A percentile compares a stretch with the other conserved stretches of the same genome.
Conservation (phyloP, 1,140 invertebrate species). For the Drosophila guanche region DNA sequence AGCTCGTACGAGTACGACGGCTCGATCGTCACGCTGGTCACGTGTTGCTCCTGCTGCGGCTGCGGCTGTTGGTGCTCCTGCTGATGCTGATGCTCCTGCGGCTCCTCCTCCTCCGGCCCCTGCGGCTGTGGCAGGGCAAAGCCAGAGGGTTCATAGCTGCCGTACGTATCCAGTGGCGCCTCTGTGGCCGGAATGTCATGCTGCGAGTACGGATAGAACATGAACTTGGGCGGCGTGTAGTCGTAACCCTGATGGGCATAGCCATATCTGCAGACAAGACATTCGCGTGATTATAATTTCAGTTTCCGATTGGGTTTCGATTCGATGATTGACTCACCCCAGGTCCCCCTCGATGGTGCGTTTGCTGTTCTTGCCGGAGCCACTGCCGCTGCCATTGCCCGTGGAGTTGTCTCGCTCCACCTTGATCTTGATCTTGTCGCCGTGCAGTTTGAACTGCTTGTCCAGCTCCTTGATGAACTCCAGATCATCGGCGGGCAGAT, state of each 20-base stretch:
- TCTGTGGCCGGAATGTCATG: slow-evolving; percentile 66
- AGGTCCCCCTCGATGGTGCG: slow-evolving; percentile 81
- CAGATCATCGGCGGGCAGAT: slow-evolving; percentile 76
- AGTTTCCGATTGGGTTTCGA: not conserved
- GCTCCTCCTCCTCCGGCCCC: slow-evolving; percentile 11
- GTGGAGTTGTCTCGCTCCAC: slow-evolving; percentile 77
- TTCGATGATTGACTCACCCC: slow-evolving; percentile 61
- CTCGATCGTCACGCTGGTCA: slow-evolving; percentile 77
- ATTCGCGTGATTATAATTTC: not conserved
- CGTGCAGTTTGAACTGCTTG: slow-evolving; percentile 81
- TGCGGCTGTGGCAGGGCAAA: slow-evolving; percentile 42
- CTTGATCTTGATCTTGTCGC: slow-evolving; percentile 81
- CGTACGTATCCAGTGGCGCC: slow-evolving; percentile 35
- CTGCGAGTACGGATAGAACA: slow-evolving; percentile 83
- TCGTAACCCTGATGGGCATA: slow-evolving; percentile 72
- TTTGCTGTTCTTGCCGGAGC: slow-evolving; percentile 67
- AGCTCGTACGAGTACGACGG: slow-evolving; percentile 83
- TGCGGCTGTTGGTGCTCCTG: slow-evolving; percentile 17
- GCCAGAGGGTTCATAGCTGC: slow-evolving; percentile 43
- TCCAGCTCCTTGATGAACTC: slow-evolving; percentile 83
- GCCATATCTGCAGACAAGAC: slow-evolving; percentile 62
- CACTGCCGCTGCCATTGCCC: not conserved
- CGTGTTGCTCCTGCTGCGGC: slow-evolving; percentile 38
- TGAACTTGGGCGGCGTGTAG: slow-evolving; percentile 77
- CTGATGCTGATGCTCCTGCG: slow-evolving; percentile 24